Base-by-base conservation (phyloP, 2,113 vertebrate species). In the Pollachius pollachius region DNA sequence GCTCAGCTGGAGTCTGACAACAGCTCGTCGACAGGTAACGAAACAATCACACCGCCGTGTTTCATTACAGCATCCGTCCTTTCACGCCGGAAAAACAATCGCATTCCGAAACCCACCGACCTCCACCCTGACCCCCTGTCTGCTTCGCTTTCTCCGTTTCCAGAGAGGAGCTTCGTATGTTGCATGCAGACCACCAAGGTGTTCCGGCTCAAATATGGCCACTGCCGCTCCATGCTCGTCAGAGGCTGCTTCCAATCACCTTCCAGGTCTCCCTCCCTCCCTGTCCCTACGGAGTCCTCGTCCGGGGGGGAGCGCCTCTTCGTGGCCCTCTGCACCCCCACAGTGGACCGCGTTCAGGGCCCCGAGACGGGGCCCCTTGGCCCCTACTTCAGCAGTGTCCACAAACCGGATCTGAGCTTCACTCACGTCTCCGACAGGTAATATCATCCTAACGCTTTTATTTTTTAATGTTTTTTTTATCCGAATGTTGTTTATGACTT, bases 331-430 rank as follows among this genome's bases (percentile, higher is more conserved):
- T 96, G 95, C 73, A 91, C 88, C 0, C 94, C 94, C 0, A 65
- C 93, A 0, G 69, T 41, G 0, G 69, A 74, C 83, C 75, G 79
- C 0, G 72, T 85, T 65, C 65, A 1, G 1, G 65, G 62, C n/a
- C 8, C 13, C 0, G 70, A 75, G 57, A 60, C 34, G 16, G 63
- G 69, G 8, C 3, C 1, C 17, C 41, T 76, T 67, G 77, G 69
- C 58, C 37, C 70, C 0, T 56, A 75, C 63, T 94, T 96, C 85
- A 78, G 57, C 68, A 95, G 90, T 56, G 67, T 59, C 0, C 94
- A 95, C 34, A 17, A 72, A 8, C 80, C 88, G 0, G 94, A 96
- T 64, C 95, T 95, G 94, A 90, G 75, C 0, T 89, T 93, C 72
- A 64, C 71, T 0, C 77, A 89, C 21, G 68, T 92, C 37, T 89